These are phyloP conservation scores for Alca torda DNA, from an alignment of 2,797 vertebrate genomes.

Conservation along the genomic window DNA sequence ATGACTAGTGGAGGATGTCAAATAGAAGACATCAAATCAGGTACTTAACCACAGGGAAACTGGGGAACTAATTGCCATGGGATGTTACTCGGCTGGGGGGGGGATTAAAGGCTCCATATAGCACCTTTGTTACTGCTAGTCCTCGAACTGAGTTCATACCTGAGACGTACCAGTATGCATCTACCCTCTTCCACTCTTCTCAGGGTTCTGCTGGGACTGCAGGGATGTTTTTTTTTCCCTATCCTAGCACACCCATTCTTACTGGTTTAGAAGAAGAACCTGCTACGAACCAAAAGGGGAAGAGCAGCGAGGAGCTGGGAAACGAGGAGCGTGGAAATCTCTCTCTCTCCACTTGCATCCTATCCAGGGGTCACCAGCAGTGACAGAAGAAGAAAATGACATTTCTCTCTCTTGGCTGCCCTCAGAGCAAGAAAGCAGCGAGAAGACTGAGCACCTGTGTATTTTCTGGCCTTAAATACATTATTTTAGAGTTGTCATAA, in stretches of 20 bases:
- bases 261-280: background rate
- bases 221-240: no score
- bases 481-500: background rate
- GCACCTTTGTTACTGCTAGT: background rate
- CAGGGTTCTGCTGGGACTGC: background rate
- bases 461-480: background rate
- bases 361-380: background rate
- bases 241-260: background rate
- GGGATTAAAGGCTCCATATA: background rate
- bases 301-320: background rate
- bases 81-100: background rate
- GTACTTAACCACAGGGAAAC: background rate
- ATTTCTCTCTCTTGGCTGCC: background rate
- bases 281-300: background rate
- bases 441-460: background rate
- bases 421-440: background rate
- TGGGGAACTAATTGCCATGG: background rate
- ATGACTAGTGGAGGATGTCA: background rate
- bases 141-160: background rate
- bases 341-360: background rate
- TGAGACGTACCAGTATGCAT: rapidly evolving
- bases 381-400: background rate
- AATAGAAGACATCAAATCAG: background rate
- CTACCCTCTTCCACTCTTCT: background rate
- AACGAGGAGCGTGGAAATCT: background rate